Evolutionary conservation across 2,888 invertebrate species (phyloP).

Genomic region (Cryptocephalus moraei): DNA sequence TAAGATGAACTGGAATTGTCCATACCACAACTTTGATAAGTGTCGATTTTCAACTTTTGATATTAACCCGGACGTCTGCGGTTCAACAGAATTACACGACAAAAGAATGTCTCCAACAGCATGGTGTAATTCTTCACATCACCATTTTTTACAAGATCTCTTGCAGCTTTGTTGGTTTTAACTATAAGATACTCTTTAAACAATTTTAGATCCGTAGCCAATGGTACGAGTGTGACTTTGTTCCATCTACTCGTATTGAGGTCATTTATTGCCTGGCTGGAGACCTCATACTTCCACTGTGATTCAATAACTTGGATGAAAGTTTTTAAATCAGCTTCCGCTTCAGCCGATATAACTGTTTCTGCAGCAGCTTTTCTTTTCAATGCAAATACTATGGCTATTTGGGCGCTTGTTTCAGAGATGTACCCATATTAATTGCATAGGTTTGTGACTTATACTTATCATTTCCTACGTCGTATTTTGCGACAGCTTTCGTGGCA

Average conservation of each 20-base stretch:
- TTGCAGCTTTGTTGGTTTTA: constrained; percentile 2
- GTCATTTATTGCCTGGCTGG: constrained; percentile 8
- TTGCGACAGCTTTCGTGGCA: neutral
- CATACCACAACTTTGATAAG: too few relatives aligned
- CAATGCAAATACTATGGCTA: constrained; percentile 4
- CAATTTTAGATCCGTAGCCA: constrained; percentile 10
- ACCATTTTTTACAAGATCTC: neutral
- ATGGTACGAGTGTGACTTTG: constrained; percentile 10
- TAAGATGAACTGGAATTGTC: constrained; percentile 1
- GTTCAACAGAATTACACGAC: constrained; percentile 5
- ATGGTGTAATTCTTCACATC: neutral
- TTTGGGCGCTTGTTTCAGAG: constrained; percentile 3
- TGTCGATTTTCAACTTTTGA: neutral
- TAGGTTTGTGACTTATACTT: constrained; percentile 3
- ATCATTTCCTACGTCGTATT: constrained; percentile 2
- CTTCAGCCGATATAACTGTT: constrained; percentile 5
- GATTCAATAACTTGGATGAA: constrained; percentile 14
- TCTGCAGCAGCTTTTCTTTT: constrained; percentile 3
- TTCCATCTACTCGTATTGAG: constrained; percentile 15
- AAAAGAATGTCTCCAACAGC: constrained; percentile 16
- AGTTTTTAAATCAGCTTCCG: constrained; percentile 17
- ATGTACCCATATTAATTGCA: constrained; percentile 6
- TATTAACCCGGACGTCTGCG: constrained; percentile 3
- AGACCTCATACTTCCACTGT: constrained; percentile 10
- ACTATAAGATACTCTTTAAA: constrained; percentile 6